phyloP scores from a whole-genome alignment of 1,140 invertebrate genomes.

The Euwallacea similis region DNA sequence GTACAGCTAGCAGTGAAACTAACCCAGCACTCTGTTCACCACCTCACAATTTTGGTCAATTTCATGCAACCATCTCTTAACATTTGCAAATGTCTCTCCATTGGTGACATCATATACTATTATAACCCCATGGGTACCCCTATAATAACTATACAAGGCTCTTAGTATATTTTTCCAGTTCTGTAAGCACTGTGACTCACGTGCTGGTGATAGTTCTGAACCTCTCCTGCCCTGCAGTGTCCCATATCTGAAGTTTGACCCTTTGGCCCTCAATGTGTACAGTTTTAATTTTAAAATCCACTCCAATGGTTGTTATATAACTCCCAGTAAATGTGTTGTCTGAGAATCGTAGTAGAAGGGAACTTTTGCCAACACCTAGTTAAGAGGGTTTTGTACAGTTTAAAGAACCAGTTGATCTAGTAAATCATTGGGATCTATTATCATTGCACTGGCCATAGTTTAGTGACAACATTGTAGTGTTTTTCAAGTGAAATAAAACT shows the following conservation, averaged over 20 bases:
- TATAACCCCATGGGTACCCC: slow-evolving; percentile 98
- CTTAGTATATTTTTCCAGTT: slow-evolving; percentile 1
- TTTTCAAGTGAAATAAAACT: too few relatives aligned
- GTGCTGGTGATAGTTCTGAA: slow-evolving; percentile 96
- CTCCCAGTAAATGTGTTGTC: slow-evolving; percentile 98
- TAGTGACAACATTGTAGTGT: too few relatives aligned
- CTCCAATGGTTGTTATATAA: slow-evolving; percentile 99
- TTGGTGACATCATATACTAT: slow-evolving; percentile 99
- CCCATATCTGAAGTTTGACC: slow-evolving; percentile 99
- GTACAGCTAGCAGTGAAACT: slow-evolving; percentile 42
- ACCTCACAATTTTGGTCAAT: slow-evolving; percentile 99
- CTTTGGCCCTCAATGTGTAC: slow-evolving; percentile 91
- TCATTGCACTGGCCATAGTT: too few relatives aligned
- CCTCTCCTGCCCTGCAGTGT: slow-evolving; percentile 90
- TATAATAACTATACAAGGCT: slow-evolving; percentile 79
- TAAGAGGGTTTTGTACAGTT: too few relatives aligned
- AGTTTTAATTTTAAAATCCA: slow-evolving; percentile 99
- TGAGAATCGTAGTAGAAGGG: slow-evolving; percentile 93
- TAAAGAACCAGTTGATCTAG: too few relatives aligned
- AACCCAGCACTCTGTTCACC: slow-evolving; percentile 97
- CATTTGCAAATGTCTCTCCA: slow-evolving; percentile 98
- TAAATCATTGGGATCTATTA: too few relatives aligned
- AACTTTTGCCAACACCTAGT: slow-evolving; percentile 96
- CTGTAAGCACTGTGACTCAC: slow-evolving; percentile 52
- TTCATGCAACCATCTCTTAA: slow-evolving; percentile 96